Base-by-base conservation (phyloP, 2,888 invertebrate genomes). In the Minunthozetes semirufus region DNA sequence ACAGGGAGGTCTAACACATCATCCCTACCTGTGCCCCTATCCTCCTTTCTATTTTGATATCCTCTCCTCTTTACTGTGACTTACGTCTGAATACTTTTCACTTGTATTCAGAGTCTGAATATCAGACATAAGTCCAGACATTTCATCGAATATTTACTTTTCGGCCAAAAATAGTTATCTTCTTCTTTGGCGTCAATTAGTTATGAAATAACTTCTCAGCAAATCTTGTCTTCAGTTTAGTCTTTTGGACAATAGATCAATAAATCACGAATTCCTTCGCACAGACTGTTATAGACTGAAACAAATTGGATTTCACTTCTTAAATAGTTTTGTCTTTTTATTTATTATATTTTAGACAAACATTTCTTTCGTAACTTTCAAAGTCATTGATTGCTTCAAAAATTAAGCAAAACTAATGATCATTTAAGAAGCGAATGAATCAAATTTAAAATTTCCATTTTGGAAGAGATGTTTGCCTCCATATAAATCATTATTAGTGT, bases 1-100 rank as follows among this genome's bases (percentile, higher is more conserved):
- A 46, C 22, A 48, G 68, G 68, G 68, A 68, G 68, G 68, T 68
- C 68, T 42, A 19, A 68, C 68, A 68, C 68, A 68, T 68, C 68
- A 68, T 68, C 68, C 68, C 33, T 33, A 33, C 33, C 33, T 33
- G 33, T 68, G 42, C 68, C 68, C 42, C 63, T 63, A 63, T 63
- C 63, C 17, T 15, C 19, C 63, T 33, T 63, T 29, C 38, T 25
- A n/a, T 17, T 38, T 33, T 63, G 38, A 38, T 61, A 27, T n/a
- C 19, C 25, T 19, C 56, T 56, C 13, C 13, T 48, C 46, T 48
- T 17, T 11, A 11, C 13, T 63, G 63, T 63, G 63, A 63, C 63
- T 63, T 63, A 63, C 63, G 63, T 33, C 33, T 33, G 33, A 33
- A 33, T 33, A 5, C 33, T 33, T n/a, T 33, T 33, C 33, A 33